Evolutionary conservation across 1,140 invertebrate genomes (phyloP).

Genomic region (Plectrocnemia conspersa): DNA sequence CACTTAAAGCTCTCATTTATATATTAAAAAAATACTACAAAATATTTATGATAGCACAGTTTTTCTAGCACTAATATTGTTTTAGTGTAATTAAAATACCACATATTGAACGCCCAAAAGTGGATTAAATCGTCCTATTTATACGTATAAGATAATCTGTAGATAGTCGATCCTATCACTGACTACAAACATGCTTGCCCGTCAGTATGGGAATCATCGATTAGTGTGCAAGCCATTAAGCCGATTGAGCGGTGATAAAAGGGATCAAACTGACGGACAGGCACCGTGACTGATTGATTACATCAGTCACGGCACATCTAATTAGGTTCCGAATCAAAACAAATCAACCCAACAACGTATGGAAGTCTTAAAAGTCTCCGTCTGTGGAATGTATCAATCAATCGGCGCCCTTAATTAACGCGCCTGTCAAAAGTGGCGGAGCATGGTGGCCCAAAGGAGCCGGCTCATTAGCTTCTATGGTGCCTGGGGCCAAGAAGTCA

Average conservation of each 20-base stretch:
- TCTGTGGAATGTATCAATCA: slow-evolving; percentile 23
- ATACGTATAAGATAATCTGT: slow-evolving; percentile 17
- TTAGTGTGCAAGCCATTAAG: slow-evolving; percentile 9
- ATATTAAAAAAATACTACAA: too few relatives aligned
- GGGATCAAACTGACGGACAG: background rate
- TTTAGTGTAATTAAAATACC: too few relatives aligned
- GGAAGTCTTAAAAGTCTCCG: too few relatives aligned
- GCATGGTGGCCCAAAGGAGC: background rate
- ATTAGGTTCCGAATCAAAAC: background rate
- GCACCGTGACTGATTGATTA: background rate
- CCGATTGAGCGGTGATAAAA: slow-evolving; percentile 8
- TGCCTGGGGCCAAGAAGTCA: background rate
- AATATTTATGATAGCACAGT: too few relatives aligned
- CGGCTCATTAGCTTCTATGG: slow-evolving; percentile 11
- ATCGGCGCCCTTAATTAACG: slow-evolving; percentile 22
- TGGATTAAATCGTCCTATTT: slow-evolving; percentile 12
- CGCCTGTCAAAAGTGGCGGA: background rate
- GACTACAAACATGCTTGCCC: too few relatives aligned
- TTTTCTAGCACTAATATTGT: too few relatives aligned
- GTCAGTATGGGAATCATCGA: background rate
- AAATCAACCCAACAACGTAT: background rate
- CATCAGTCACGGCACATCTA: background rate
- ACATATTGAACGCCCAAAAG: slow-evolving; percentile 1
- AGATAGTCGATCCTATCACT: slow-evolving; percentile 8
- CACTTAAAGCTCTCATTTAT: too few relatives aligned